These are phyloP conservation scores for Brachionus manjavacas DNA, from an alignment of 1,140 invertebrate species.

Conservation along the genomic window DNA sequence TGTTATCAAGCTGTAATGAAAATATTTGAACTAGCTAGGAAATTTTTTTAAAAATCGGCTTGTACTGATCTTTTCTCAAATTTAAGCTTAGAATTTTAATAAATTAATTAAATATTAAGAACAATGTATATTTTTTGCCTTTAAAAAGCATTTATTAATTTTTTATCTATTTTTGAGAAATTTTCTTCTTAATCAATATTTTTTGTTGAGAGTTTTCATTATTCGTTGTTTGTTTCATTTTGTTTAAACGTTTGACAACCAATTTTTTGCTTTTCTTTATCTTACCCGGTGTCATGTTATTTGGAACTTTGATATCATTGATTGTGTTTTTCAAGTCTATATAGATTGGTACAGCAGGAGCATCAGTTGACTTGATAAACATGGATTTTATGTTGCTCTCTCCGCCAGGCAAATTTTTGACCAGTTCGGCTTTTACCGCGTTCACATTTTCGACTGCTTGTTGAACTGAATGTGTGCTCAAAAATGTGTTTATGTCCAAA, in stretches of 20 bases:
- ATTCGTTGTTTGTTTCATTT: background rate
- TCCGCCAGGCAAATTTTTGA: constrained; percentile 35
- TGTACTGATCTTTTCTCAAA: too few relatives aligned
- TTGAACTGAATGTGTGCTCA: background rate
- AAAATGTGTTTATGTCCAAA: constrained; percentile 30
- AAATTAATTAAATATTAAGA: too few relatives aligned
- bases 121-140: background rate
- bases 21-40: too few relatives aligned
- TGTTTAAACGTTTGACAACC: background rate
- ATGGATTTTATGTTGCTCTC: constrained; percentile 30
- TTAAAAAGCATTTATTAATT: background rate
- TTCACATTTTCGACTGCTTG: constrained; percentile 35
- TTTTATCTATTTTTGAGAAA: background rate
- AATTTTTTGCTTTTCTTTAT: constrained; percentile 32
- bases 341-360: constrained; percentile 12
- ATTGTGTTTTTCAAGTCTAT: background rate
- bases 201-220: background rate
- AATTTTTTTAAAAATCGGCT: too few relatives aligned
- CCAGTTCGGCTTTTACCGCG: background rate
- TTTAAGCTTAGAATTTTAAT: too few relatives aligned
- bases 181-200: background rate
- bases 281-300: constrained; percentile 38
- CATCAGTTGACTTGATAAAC: constrained; percentile 25
- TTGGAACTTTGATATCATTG: constrained; percentile 22
- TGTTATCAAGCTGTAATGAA: too few relatives aligned